These are phyloP conservation scores for Pentamera pediparva DNA, from an alignment of 53 echinoderm and acorn worm genomes.

Conservation along the genomic window DNA sequence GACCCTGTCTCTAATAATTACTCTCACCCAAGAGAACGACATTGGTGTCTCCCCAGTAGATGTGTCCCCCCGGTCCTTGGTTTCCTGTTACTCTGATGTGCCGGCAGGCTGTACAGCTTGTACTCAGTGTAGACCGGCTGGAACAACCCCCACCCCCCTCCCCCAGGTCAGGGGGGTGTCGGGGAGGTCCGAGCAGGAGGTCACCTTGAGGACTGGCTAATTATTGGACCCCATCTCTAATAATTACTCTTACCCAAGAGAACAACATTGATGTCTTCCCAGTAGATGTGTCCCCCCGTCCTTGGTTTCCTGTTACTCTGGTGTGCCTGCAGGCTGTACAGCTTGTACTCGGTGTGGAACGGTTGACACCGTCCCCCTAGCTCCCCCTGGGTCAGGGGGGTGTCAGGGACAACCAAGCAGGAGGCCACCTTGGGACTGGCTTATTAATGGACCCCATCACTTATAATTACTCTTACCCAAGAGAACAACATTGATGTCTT, in stretches of 20 bases:
- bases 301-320: conserved; percentile 57
- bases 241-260: conserved; percentile 63
- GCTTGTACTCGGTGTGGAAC: conserved; percentile 61
- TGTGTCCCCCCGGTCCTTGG: conserved; percentile 57
- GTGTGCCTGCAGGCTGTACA: conserved; percentile 52
- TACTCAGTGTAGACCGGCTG: conserved; percentile 72
- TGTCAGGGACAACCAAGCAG: conserved; percentile 56
- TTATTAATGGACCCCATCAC: no score
- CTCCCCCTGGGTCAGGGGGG: conserved; percentile 62
- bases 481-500: conserved; percentile 88
- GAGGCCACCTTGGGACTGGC: conserved; percentile 83
- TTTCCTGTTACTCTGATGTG: conserved; percentile 59
- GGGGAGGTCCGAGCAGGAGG: conserved; percentile 65
- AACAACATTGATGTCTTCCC: conserved; percentile 95
- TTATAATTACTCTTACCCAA: conserved; percentile 57
- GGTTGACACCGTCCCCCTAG: conserved; percentile 63
- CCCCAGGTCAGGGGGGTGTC: no score
- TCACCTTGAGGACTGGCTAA: conserved; percentile 87
- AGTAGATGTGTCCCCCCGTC: conserved; percentile 75
- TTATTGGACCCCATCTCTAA: no score
- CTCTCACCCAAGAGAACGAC: conserved; percentile 82
- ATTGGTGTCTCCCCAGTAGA: conserved; percentile 97
- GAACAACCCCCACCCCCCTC: no score
- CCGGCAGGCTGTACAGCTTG: conserved; percentile 64
- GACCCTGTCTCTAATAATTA: no score